Evolutionary conservation across 2,797 vertebrate species (phyloP).

Genomic region (Aselliscus stoliczkanus): DNA sequence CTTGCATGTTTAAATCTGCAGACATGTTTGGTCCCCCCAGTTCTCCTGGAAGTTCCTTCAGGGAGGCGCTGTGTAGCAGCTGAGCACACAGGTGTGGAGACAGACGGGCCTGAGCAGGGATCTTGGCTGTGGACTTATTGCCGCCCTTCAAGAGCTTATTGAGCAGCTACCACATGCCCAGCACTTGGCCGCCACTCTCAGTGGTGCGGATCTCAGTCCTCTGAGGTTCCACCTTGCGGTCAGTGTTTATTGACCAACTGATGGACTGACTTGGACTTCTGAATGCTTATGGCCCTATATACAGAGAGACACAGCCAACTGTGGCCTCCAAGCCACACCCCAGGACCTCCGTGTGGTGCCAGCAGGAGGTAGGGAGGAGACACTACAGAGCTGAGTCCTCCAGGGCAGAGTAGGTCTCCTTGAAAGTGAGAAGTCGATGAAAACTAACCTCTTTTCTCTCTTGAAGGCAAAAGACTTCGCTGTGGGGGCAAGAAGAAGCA

Average conservation of each 20-base stretch:
- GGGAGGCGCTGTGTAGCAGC: fast-evolving
- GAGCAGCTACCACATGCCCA: not conserved
- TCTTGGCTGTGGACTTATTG: not conserved
- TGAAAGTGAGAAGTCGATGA: not conserved
- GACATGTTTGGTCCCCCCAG: fast-evolving
- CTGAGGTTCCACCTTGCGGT: fast-evolving
- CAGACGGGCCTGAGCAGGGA: not conserved
- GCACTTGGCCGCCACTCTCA: not conserved
- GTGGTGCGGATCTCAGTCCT: not conserved
- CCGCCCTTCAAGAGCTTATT: fast-evolving
- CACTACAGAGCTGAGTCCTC: not conserved
- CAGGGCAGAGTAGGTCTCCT: not conserved
- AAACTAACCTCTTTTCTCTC: not conserved
- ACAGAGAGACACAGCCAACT: not conserved
- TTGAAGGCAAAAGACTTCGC: constrained; percentile 67
- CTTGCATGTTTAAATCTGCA: not conserved
- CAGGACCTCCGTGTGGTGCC: fast-evolving
- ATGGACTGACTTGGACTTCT: not conserved
- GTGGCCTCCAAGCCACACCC: not conserved
- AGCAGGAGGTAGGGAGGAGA: not conserved
- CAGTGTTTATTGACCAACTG: not conserved
- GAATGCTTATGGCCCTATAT: not conserved
- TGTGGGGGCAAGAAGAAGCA: constrained; percentile 57
- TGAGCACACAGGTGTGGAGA: not conserved
- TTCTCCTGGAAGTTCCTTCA: not conserved